Conservation (phyloP, 2,888 invertebrate genomes). For the Stenichneumon culpator region DNA sequence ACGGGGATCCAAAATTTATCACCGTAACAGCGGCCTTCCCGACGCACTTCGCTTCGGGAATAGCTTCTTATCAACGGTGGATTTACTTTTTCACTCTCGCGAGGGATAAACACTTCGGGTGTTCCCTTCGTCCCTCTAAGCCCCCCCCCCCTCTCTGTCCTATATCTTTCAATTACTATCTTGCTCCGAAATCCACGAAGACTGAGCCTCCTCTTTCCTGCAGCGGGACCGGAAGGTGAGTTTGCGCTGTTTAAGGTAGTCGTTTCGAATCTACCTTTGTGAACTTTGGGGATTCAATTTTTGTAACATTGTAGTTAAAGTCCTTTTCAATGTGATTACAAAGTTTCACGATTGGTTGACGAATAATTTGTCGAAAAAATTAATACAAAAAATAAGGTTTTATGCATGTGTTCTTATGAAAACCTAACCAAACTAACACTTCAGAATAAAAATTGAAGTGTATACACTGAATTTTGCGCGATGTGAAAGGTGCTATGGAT, state of each 20-base stretch:
- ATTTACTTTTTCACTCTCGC: conserved; percentile 29
- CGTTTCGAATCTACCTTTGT: too few species aligned
- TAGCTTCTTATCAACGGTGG: conserved; percentile 10
- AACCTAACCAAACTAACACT: too few species aligned
- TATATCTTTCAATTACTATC: conserved; percentile 6
- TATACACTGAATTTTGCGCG: too few species aligned
- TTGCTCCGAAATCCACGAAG: neutral
- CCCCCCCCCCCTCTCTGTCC: neutral
- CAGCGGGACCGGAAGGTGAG: neutral
- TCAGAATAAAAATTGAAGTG: too few species aligned
- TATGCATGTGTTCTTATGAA: too few species aligned
- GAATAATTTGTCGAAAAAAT: too few species aligned
- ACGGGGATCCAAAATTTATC: conserved; percentile 59
- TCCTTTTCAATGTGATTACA: too few species aligned
- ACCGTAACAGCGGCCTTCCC: conserved; percentile 25
- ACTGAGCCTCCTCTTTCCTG: neutral
- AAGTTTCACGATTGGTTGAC: too few species aligned
- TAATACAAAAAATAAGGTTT: too few species aligned
- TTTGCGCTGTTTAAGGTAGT: neutral
- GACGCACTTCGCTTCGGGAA: conserved; percentile 45
- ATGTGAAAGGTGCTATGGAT: too few species aligned
- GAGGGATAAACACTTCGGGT: conserved; percentile 47
- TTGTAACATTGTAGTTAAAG: too few species aligned
- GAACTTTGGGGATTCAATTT: too few species aligned
- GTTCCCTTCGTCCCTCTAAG: neutral